Base-by-base conservation (phyloP, 2,888 invertebrate genomes). In the Trichogramma dendrolimi region DNA sequence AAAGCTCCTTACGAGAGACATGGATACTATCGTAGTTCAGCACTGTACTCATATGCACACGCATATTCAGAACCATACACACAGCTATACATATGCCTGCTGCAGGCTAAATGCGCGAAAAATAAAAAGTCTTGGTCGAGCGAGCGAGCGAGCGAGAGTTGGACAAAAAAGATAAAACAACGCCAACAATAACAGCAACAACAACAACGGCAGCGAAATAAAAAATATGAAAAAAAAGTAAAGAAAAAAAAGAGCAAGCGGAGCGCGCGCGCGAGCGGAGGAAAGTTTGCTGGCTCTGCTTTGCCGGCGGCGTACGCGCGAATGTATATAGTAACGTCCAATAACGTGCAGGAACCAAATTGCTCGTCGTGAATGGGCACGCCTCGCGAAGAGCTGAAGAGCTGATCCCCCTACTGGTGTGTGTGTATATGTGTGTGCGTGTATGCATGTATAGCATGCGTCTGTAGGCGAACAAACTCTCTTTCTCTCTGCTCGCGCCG, bases 341-440 rank as follows among this genome's bases (percentile, higher is more conserved):
- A 73, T 74, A 73, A 74, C 69, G 65, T 59, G 61, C 54, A 68
- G 66, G 70, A 71, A 71, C 72, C 72, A 71, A 76, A 77, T 77
- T 75, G 75, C 72, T 70, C 70, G 65, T 66, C 67, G 67, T 65
- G 69, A 71, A 71, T 73, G 70, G 72, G 66, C 69, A 67, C 69
- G 69, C 67, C 71, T 69, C 70, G 71, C 70, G 27, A 27, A 27
- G 27, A 27, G 39, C 55, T 55, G 58, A 10, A 11, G 55, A 52
- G 55, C 40, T 44, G 11, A 43, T 51, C 55, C 56, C 61, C 61
- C 58, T 55, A 59, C 64, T 64, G 59, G 63, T 55, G 40, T 39
- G 44, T 53, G 41, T 41, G 63, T 55, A 27, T 39, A 42, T 53
- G 41, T 41, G 49, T 56, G 40, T n/a, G 41, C 14, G 11, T 40